A percentile compares a stretch with the other conserved stretches of the same genome.
These are phyloP conservation scores for Drosophila meridiana DNA, from an alignment of 2,888 invertebrate species.

Conservation along the genomic window DNA sequence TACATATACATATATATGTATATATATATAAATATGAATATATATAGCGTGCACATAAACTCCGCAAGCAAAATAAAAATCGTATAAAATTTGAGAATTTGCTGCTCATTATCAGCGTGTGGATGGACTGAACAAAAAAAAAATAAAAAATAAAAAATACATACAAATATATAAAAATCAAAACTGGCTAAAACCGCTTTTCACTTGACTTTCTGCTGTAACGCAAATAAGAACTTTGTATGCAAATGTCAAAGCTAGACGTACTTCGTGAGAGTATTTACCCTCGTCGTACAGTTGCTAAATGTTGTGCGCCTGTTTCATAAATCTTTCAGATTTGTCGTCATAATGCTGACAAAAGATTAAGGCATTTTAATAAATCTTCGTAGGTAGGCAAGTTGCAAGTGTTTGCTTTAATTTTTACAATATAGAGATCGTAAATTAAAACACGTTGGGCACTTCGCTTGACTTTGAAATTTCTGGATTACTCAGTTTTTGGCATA, in stretches of 20 bases:
- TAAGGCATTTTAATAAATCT: slow-evolving; percentile 71
- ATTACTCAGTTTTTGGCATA: slow-evolving; percentile 20
- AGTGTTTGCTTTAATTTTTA: slow-evolving; percentile 28
- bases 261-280: neutral
- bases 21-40: neutral
- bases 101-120: slow-evolving; percentile 49
- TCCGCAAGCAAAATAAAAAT: slow-evolving; percentile 35
- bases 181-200: slow-evolving; percentile 53
- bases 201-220: slow-evolving; percentile 32
- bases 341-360: slow-evolving; percentile 68
- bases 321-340: slow-evolving; percentile 55
- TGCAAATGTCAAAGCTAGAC: slow-evolving; percentile 40
- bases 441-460: slow-evolving; percentile 22
- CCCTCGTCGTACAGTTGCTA: slow-evolving; percentile 8
- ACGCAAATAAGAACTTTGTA: slow-evolving; percentile 30
- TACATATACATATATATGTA: too few species aligned
- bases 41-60: slow-evolving; percentile 16
- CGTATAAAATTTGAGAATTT: slow-evolving; percentile 34
- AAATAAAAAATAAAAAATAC: neutral
- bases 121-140: slow-evolving; percentile 11
- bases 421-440: slow-evolving; percentile 41
- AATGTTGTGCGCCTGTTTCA: slow-evolving; percentile 13
- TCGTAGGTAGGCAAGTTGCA: slow-evolving; percentile 12
- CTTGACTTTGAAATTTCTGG: slow-evolving; percentile 28
- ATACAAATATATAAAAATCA: slow-evolving; percentile 4